Conservation (phyloP, 2,888 invertebrate genomes). For the Acleris cristana region DNA sequence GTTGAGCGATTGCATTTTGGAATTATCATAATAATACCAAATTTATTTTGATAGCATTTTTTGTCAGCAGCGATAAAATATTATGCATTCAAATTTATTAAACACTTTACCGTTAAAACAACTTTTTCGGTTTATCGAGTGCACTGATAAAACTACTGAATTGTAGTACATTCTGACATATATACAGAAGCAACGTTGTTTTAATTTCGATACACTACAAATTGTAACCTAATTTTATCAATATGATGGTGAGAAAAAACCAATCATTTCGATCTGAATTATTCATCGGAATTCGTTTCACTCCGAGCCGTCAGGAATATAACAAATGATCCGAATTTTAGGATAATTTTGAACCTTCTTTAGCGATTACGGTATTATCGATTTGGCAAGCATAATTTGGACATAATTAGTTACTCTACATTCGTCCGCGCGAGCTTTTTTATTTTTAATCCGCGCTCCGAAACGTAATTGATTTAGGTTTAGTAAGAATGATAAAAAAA, state of each 20-base stretch:
- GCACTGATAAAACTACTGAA: slow-evolving; percentile 9
- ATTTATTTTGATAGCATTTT: too few relatives aligned
- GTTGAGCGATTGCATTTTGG: background rate
- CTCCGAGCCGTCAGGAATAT: slow-evolving; percentile 63
- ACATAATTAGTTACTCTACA: slow-evolving; percentile 22
- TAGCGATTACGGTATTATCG: slow-evolving; percentile 76
- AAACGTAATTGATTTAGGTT: too few relatives aligned
- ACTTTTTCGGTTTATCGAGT: background rate
- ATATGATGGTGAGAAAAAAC: slow-evolving; percentile 27
- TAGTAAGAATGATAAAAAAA: too few relatives aligned
- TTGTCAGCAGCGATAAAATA: too few relatives aligned
- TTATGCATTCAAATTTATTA: too few relatives aligned
- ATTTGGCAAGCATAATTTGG: slow-evolving; percentile 78
- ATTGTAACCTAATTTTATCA: slow-evolving; percentile 26
- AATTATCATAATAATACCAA: too few relatives aligned
- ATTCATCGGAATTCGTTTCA: slow-evolving; percentile 64
- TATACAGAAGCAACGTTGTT: background rate
- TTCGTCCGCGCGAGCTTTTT: background rate
- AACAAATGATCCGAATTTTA: slow-evolving; percentile 73
- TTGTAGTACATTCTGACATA: slow-evolving; percentile 16
- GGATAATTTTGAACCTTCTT: slow-evolving; percentile 57
- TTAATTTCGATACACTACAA: slow-evolving; percentile 5
- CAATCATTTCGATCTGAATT: slow-evolving; percentile 38
- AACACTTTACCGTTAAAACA: too few relatives aligned
- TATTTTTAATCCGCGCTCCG: background rate